These are phyloP conservation scores for Odontamblyopus lacepedii DNA, from an alignment of 2,797 vertebrate genomes.

Conservation along the genomic window DNA sequence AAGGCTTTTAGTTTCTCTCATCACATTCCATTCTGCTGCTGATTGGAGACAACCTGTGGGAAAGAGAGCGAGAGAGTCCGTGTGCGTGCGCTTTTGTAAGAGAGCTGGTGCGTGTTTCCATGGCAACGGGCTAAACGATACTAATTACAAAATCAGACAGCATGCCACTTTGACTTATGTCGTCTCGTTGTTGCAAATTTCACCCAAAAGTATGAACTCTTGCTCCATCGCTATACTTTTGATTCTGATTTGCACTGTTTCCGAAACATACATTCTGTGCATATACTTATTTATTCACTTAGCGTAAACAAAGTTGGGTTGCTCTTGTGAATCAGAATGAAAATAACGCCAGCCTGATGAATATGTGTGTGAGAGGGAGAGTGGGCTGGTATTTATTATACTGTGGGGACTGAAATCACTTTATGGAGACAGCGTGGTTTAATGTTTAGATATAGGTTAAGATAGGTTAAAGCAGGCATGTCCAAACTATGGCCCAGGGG, in stretches of 20 bases:
- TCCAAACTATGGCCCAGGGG: too few relatives aligned
- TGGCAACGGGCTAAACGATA: slow-evolving; percentile 25
- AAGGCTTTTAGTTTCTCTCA: background rate
- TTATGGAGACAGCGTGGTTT: too few relatives aligned
- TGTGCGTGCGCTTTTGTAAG: slow-evolving; percentile 5
- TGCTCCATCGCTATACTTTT: background rate
- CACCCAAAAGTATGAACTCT: background rate
- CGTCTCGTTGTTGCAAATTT: slow-evolving; percentile 18
- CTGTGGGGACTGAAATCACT: too few relatives aligned
- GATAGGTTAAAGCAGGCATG: too few relatives aligned
- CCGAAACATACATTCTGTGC: background rate
- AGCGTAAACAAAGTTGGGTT: background rate
- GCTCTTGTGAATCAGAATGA: background rate
- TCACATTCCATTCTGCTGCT: slow-evolving; percentile 19
- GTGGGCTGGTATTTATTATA: background rate
- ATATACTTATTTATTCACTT: background rate
- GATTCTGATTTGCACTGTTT: background rate
- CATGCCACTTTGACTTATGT: slow-evolving; percentile 14
- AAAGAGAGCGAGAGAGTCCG: background rate
- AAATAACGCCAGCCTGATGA: background rate
- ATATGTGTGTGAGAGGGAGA: background rate
- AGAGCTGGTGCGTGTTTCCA: slow-evolving; percentile 25
- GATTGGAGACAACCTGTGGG: slow-evolving; percentile 4
- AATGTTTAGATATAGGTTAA: too few relatives aligned
- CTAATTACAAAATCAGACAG: slow-evolving; percentile 35